Base-by-base conservation (phyloP, 2,113 vertebrate species). In the Gavialis gangeticus region DNA sequence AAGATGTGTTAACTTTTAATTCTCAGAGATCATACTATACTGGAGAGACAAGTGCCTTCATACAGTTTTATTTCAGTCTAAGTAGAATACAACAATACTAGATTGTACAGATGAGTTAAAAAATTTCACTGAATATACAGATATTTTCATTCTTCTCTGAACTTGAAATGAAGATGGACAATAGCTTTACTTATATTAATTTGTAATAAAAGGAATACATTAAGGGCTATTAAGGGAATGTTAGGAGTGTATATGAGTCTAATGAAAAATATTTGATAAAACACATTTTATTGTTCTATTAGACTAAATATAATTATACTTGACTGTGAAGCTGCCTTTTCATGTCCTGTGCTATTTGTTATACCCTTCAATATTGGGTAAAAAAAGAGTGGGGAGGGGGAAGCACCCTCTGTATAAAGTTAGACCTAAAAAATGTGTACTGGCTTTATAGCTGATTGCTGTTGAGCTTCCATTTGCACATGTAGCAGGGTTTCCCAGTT, bases 201-300 rank as follows among this genome's bases (percentile, higher is more conserved):
- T 91, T 64, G 34, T n/a, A 90, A 87, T 82, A 37, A 91, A 87
- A 84, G 22, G 91, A 82, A 22, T 63, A 75, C 78, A 90, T 10
- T 78, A 79, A 84, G 67, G 6, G 8, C 18, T 88, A 12, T 78
- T 84, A 93, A 78, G 12, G 4, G 7, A 75, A 69, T 75, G 79
- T 87, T 91, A 85, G 77, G 85, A 91, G 75, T 12, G 76, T 78
- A 46, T 46, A 6, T 2, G 46, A 71, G 27, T 75, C 84, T 89
- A 89, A 71, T 19, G 71, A 46, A 60, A 95, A 95, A 89, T 80
- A 83, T 75, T 81, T 63, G 3, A 78, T 92, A 75, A 82, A 90
- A 63, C 57, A 2, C 5, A n/a, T 4, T 77, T 94, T 71, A 6
- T 4, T 59, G 6, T n/a, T 85, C 24, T 85, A 14, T 78, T 85